Conservation (phyloP, 2,113 vertebrate genomes). For the Athene cunicularia region DNA sequence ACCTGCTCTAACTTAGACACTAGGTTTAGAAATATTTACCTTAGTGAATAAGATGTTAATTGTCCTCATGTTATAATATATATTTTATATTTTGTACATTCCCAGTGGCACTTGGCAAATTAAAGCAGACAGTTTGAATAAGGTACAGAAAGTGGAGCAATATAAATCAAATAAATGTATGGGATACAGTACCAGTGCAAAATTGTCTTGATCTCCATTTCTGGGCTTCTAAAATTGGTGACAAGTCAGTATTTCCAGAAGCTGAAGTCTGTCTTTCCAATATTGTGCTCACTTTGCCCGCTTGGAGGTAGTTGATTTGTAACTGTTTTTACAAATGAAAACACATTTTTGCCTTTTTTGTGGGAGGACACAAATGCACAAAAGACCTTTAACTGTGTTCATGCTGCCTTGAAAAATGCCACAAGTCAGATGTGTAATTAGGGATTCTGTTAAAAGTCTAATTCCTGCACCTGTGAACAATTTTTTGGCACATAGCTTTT, state of each 20-base stretch:
- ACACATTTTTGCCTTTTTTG: neutral
- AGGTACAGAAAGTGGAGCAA: neutral
- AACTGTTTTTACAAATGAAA: neutral
- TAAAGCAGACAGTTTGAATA: neutral
- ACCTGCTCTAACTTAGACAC: neutral
- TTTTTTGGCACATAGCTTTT: neutral
- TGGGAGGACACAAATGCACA: neutral
- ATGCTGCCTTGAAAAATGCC: slow-evolving; percentile 14
- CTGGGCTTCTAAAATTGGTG: neutral
- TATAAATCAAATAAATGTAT: neutral
- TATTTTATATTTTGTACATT: neutral
- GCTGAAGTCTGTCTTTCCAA: neutral
- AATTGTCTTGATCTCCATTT: neutral
- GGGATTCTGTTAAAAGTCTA: neutral
- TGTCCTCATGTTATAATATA: neutral
- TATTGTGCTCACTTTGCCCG: neutral
- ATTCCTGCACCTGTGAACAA: slow-evolving; percentile 26
- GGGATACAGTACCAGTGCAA: neutral
- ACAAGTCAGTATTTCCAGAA: neutral
- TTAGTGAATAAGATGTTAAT: neutral
- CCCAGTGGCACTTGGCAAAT: neutral
- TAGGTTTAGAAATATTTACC: neutral
- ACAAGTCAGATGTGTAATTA: neutral
- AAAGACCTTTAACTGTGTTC: neutral
- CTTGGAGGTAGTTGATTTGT: neutral